Conservation (phyloP, 2,888 invertebrate species). For the Pristionchus maxplancki region DNA sequence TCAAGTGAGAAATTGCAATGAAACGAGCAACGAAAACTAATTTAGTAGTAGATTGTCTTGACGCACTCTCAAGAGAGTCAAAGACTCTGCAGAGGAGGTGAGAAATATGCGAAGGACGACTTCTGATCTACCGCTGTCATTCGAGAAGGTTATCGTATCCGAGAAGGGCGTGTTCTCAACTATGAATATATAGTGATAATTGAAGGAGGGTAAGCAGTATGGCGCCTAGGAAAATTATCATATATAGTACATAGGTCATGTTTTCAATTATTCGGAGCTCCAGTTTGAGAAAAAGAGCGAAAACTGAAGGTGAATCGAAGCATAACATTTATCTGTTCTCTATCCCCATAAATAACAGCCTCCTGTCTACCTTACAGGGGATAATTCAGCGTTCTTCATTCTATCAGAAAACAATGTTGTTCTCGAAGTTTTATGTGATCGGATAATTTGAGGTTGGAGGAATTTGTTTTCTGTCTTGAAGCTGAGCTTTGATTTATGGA, state of each 20-base stretch:
- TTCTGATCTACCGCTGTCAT: not conserved
- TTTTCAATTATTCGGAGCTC: not conserved
- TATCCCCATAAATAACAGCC: not conserved
- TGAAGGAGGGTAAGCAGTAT: not conserved
- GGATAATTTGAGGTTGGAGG: not conserved
- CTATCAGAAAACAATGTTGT: not conserved
- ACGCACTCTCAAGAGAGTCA: not conserved
- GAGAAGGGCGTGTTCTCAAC: not conserved
- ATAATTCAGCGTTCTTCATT: not conserved
- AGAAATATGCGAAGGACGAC: not conserved
- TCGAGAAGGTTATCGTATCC: not conserved
- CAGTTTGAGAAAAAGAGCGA: not conserved
- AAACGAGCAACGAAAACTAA: slow-evolving; percentile 30
- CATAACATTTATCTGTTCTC: slow-evolving; percentile 20
- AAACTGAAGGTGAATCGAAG: not conserved
- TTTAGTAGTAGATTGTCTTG: slow-evolving; percentile 31
- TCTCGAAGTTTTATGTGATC: not conserved
- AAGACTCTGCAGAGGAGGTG: not conserved
- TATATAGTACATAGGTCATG: not conserved
- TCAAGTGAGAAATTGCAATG: slow-evolving; percentile 24
- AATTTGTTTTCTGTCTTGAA: not conserved
- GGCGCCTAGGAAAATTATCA: not conserved
- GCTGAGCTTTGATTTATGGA: not conserved
- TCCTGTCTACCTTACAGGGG: not conserved
- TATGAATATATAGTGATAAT: not conserved